Evolutionary conservation across 1,140 invertebrate genomes (phyloP), one percentile per base, ranked within the genome.

Genomic region (Aphaenogaster rudis): DNA sequence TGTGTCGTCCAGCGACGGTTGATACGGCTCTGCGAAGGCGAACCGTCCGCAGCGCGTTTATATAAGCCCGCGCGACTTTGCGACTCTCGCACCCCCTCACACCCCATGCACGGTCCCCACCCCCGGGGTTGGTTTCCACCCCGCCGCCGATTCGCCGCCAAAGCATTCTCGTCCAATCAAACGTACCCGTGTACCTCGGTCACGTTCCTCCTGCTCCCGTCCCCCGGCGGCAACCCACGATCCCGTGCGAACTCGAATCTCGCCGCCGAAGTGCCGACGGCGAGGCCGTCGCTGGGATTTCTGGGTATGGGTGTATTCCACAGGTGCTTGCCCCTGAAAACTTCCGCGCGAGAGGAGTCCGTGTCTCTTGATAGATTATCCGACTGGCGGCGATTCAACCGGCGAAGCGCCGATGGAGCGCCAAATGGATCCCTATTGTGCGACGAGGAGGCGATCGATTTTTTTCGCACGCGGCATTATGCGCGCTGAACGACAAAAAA

Each of bases 11-110:
- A 63, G 48, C 63, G 80, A 86, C 79, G 88, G 50, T 79, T 72
- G 54, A 72, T 76, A 45, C 67, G 48, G 84, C 39, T 91, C 91
- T 93, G 92, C 82, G 90, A 90, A 66, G 74, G 79, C 61, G 67
- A 77, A 88, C 48, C 64, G 72, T 69, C 59, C 72, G 69, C 54
- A 36, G 57, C n/a, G 67, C 92, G 90, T 93, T 93, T 93, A 93
- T 93, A 93, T 93, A 93, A 93, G 91, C 88, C 87, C 84, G 87
- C 64, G 64, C 88, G 87, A 88, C 78, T 92, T 92, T 79, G 71
- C 89, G 85, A 63, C 54, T 80, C 80, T 85, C 69, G 81, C 82
- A 67, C 52, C 77, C 87, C 77, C 77, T 80, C 82, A 28, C 36
- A 71, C 85, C 77, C 71, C 80, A 85, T 82, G 84, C 86, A 67